Evolutionary conservation across 2,888 invertebrate species (phyloP).

Genomic region (Mythimna loreyi): DNA sequence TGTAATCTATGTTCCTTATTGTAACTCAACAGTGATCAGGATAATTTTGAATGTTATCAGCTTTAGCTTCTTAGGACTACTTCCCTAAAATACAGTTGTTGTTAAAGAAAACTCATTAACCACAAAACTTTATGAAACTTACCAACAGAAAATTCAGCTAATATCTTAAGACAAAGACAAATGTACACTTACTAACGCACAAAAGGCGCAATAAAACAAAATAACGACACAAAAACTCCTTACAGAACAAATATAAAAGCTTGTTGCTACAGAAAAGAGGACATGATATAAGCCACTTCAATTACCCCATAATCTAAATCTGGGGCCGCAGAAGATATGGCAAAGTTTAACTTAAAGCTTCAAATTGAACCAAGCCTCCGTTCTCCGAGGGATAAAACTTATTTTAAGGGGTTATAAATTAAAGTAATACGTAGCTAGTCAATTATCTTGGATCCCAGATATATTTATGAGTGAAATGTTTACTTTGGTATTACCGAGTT

Average conservation of each 20-base stretch:
- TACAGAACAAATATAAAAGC: constrained; percentile 53
- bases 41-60: not conserved
- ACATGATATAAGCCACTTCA: constrained; percentile 72
- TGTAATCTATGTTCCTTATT: too few species aligned
- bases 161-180: constrained; percentile 11
- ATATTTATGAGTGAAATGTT: constrained; percentile 65
- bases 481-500: constrained; percentile 48
- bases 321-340: constrained; percentile 79
- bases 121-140: not conserved
- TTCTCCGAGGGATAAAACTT: constrained; percentile 77
- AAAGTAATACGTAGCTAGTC: constrained; percentile 83
- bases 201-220: constrained; percentile 32
- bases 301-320: constrained; percentile 81
- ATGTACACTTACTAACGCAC: constrained; percentile 30
- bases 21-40: too few species aligned
- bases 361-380: constrained; percentile 81
- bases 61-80: not conserved
- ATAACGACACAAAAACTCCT: constrained; percentile 45
- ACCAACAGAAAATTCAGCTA: constrained; percentile 9
- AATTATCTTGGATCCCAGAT: constrained; percentile 76
- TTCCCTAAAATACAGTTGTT: not conserved
- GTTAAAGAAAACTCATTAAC: not conserved
- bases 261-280: constrained; percentile 54
- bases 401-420: constrained; percentile 86
- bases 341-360: constrained; percentile 84